phyloP scores from a whole-genome alignment of 2,888 invertebrate species.

The Aporophyla nigra region DNA sequence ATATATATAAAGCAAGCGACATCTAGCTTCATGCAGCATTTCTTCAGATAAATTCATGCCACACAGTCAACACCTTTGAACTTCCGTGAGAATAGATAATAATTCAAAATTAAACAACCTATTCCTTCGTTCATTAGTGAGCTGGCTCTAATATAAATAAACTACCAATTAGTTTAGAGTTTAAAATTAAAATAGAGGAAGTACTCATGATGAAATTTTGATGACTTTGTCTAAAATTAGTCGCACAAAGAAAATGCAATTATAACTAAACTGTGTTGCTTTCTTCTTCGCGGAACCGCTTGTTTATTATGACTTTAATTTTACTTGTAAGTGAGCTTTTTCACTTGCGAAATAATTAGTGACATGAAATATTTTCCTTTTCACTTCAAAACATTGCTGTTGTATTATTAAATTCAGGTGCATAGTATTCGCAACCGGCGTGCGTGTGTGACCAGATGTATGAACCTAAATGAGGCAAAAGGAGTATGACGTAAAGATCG shows the following conservation, averaged over 20 bases:
- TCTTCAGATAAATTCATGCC: background rate
- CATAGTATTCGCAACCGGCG: too few species aligned
- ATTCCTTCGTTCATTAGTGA: background rate
- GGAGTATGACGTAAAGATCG: too few species aligned
- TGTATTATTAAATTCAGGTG: too few species aligned
- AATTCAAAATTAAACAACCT: background rate
- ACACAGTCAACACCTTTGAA: background rate
- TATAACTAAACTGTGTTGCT: conserved; percentile 3
- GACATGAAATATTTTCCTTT: background rate
- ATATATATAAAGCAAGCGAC: background rate
- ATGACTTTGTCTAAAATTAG: conserved; percentile 8
- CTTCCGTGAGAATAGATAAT: background rate
- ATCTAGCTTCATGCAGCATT: background rate
- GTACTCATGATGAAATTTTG: background rate
- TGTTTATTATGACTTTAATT: conserved; percentile 4
- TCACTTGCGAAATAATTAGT: background rate
- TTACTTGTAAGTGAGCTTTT: background rate
- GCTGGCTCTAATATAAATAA: conserved; percentile 6
- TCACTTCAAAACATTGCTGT: background rate
- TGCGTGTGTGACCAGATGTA: too few species aligned
- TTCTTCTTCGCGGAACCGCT: background rate
- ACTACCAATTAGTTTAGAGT: conserved; percentile 29
- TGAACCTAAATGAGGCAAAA: too few species aligned
- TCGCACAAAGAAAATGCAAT: conserved; percentile 16
- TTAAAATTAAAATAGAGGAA: conserved; percentile 22